Base-by-base conservation (phyloP, 2,113 vertebrate species). In the Haemorhous mexicanus region DNA sequence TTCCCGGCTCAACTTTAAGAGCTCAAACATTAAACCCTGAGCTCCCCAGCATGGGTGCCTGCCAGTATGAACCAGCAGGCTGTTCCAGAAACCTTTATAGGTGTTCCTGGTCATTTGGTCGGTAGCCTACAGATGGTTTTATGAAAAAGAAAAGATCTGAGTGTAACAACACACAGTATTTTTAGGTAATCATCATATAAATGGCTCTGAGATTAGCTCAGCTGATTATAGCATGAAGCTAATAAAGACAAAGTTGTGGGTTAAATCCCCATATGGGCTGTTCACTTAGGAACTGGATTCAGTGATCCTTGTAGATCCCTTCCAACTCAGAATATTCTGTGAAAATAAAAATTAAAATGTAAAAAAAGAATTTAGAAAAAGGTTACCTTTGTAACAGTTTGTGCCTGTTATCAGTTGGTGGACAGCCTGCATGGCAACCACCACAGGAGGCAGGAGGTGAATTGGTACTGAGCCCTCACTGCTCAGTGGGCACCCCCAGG, bases 371-470 rank as follows among this genome's bases (percentile, higher is more conserved):
- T 18, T 41, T 4, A 18, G 18, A 17, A 10, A 70, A 28, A 15
- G 1, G 4, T 18, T 37, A 16, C 53, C 30, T 81, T 37, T 49
- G 14, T 67, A 50, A 23, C 3, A 2, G 16, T 66, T 88, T 44
- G 4, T 47, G 9, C 5, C 74, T 85, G 43, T 23, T 91, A 32
- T 35, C 18, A 22, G 35, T 70, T 84, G 52, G 35, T 74, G 33
- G 47, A 30, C 67, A 84, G 17, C 23, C 30, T 58, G 19, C 15
- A 4, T 56, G 50, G 15, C 0, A 0, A n/a, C 35, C 1, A 4
- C 22, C 14, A 8, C 0, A 1, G 53, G 27, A 85, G 30, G 28
- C 53, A 77, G 28, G 72, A 74, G 53, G 22, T 81, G 12, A 70
- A 24, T 84, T 55, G 28, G 21, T 87, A 43, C 28, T n/a, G 35